Conservation (phyloP, 2,113 vertebrate species). For the Dasyurus viverrinus region DNA sequence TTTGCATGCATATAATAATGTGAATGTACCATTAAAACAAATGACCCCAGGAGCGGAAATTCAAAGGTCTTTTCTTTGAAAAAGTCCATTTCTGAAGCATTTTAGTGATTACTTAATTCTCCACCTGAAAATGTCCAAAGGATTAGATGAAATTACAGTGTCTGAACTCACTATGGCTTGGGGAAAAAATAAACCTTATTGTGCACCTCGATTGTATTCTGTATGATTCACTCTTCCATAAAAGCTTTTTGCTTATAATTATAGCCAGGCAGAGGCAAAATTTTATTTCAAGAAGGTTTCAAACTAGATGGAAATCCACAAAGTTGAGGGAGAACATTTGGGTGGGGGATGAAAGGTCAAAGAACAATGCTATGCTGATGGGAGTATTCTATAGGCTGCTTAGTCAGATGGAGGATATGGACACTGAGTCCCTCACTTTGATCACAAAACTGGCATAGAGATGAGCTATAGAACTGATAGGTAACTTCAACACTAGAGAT, state of each 20-base stretch:
- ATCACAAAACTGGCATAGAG: background rate
- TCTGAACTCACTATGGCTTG: conserved; percentile 32
- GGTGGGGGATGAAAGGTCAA: background rate
- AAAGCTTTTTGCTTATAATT: conserved; percentile 55
- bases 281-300: background rate
- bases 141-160: conserved; percentile 58
- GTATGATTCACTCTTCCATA: conserved; percentile 29
- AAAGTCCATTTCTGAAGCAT: background rate
- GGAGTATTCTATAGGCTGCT: background rate
- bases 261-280: conserved; percentile 39
- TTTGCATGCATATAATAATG: conserved; percentile 65
- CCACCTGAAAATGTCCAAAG: conserved; percentile 39
- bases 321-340: background rate
- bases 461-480: background rate
- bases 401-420: background rate
- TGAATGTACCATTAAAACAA: conserved; percentile 53
- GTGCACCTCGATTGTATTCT: conserved; percentile 15
- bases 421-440: background rate
- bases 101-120: conserved; percentile 48
- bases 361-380: background rate
- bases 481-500: background rate
- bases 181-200: conserved; percentile 56
- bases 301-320: background rate
- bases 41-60: conserved; percentile 49
- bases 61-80: conserved; percentile 55